Percentiles rank a stretch among this genome's conserved stretches.
Conservation (phyloP, 2,797 vertebrate species). For the Pristis pectinata region DNA sequence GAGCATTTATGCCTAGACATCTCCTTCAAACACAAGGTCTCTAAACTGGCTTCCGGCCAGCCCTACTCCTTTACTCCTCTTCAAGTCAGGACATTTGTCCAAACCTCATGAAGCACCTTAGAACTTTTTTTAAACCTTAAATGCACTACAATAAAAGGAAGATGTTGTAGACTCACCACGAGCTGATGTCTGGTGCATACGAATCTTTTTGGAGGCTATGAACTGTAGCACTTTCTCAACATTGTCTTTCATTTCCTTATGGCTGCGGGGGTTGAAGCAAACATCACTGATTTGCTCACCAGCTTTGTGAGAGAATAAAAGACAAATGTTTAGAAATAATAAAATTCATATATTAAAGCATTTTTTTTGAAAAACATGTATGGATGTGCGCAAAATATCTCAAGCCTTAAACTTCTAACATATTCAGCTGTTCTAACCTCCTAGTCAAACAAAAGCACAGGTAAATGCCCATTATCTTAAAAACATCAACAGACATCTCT, state of each 20-base stretch:
- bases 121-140: neutral
- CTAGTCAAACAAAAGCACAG: neutral
- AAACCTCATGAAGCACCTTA: neutral
- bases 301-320: constrained; percentile 56
- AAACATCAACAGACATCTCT: neutral
- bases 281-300: constrained; percentile 80
- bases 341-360: neutral
- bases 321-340: neutral
- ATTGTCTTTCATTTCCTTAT: constrained; percentile 83
- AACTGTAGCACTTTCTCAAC: constrained; percentile 90
- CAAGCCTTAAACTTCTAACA: neutral
- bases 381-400: neutral
- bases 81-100: neutral
- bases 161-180: constrained; percentile 61
- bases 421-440: too few species aligned
- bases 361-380: neutral
- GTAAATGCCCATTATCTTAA: neutral
- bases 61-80: neutral
- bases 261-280: constrained; percentile 63
- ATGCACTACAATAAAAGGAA: neutral
- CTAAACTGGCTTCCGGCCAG: neutral
- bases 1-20: neutral
- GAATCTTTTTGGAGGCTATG: constrained; percentile 84
- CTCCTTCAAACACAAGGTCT: neutral
- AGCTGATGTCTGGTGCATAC: constrained; percentile 89